Evolutionary conservation across 2,113 vertebrate genomes (phyloP), one percentile per base, ranked within the genome.

Genomic region (Apistogramma diplotaenia): DNA sequence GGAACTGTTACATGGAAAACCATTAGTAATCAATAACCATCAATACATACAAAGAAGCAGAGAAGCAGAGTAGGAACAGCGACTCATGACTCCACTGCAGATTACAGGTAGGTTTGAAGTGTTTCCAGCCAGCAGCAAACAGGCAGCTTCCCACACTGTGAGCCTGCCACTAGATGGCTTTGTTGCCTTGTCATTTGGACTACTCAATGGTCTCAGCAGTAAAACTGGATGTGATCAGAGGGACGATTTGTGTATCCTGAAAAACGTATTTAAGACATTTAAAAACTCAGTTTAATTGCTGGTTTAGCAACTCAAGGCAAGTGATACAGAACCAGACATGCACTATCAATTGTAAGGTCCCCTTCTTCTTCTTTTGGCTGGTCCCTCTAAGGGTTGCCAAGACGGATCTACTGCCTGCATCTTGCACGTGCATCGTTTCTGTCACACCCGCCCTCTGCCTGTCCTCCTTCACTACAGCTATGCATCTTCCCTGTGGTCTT

Each of bases 111-210:
- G 25, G 3, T 25, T 55, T 71, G 31, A 18, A 1, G 11, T 1
- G 2, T 54, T 33, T 29, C 1, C 25, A n/a, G 35, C 2, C 60
- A 40, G 5, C 18, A 16, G 18, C 40, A 1, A 11, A 27, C 4
- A 53, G 2, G 8, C 9, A 10, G 5, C 61, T 27, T 57, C 33
- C 35, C 49, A n/a, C 13, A 13, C 1, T 23, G 8, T 43, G 29
- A 70, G 23, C 1, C 62, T 8, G 8, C 83, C 89, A 72, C 87
- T 71, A 84, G 87, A 70, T 84, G 81, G 74, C 59, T 35, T 25
- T 31, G 43, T 46, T 84, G 73, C 25, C 18, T 21, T 21, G 53
- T 51, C 0, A 78, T 89, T 51, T 70, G 4, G 4, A 82, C 25
- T 19, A 76, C 12, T 16, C 15, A 16, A 59, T 57, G 40, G 25